Conservation (phyloP, 2,113 vertebrate species). For the Drymodes brunneopygia region DNA sequence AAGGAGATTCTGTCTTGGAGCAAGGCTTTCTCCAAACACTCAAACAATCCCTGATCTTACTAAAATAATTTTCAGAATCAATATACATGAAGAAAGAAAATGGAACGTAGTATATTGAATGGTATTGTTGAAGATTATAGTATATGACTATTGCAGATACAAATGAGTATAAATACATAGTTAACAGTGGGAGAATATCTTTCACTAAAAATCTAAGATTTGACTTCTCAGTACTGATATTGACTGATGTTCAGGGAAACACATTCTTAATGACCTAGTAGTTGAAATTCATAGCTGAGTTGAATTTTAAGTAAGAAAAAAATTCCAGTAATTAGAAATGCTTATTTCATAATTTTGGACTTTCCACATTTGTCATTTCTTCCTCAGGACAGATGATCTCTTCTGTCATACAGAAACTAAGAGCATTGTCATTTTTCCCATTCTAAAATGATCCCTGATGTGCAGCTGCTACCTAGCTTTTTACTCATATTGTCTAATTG, state of each 20-base stretch:
- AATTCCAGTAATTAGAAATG: not conserved
- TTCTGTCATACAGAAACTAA: not conserved
- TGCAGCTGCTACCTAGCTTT: not conserved
- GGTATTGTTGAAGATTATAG: not conserved
- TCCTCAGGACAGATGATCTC: not conserved
- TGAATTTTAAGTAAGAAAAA: not conserved
- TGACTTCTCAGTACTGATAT: not conserved
- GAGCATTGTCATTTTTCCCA: not conserved
- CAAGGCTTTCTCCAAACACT: not conserved
- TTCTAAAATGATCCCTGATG: not conserved
- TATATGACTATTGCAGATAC: not conserved
- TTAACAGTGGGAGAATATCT: not conserved
- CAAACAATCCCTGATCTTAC: not conserved
- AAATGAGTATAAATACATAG: not conserved
- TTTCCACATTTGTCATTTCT: not conserved
- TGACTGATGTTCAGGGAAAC: not conserved
- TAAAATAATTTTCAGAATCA: not conserved
- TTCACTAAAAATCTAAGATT: not conserved
- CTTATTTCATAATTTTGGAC: not conserved
- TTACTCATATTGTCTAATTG: not conserved
- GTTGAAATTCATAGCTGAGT: not conserved
- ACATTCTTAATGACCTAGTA: not conserved
- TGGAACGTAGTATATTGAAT: not conserved
- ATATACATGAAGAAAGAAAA: not conserved
- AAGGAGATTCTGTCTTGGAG: not conserved